Base-by-base conservation (phyloP, 2,113 vertebrate genomes). In the Damaliscus lunatus region DNA sequence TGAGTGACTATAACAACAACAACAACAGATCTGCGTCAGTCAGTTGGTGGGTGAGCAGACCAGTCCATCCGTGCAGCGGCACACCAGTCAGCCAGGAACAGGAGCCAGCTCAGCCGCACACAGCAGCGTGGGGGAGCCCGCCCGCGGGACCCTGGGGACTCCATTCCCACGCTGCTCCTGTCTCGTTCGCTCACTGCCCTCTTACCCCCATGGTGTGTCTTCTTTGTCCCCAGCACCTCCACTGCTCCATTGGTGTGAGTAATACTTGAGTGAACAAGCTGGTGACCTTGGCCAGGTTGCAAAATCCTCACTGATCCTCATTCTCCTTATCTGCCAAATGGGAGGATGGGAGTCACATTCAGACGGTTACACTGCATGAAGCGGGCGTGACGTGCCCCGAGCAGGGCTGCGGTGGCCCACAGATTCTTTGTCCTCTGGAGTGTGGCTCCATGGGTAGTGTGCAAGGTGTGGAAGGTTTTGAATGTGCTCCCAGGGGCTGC, bases 381-480 rank as follows among this genome's bases (percentile, higher is more conserved):
- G 40, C 40, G 16, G 15, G 77, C 8, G 1, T 74, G 36, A 25
- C 1, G 6, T 23, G 19, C 21, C 27, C 7, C 0, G 5, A 5
- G 62, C 40, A 5, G 36, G 55, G 46, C 48, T 2, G 33, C 25
- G 15, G 36, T 48, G n/a, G 25, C 19, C 55, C 31, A 25, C 3
- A 4, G 52, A 31, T 33, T 27, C 33, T 60, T 31, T 23, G n/a
- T 92, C 43, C 7, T 93, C 6, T 1, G 36, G 53, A 67, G 8
- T 3, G 0, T 3, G 43, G 17, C 13, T 4, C 0, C 0, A 9
- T 14, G 60, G 15, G 4, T 43, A 29, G 40, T 16, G 1, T 71
- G 43, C 0, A 6, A 9, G 31, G 27, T 33, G 29, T 85, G 10
- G 29, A 29, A 29, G 43, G 46, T 6, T 64, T 19, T 48, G 71